A percentile compares a stretch with the other conserved stretches of the same genome.
Conservation (phyloP, 2,888 invertebrate genomes). For the Aspidiotus rigidus region DNA sequence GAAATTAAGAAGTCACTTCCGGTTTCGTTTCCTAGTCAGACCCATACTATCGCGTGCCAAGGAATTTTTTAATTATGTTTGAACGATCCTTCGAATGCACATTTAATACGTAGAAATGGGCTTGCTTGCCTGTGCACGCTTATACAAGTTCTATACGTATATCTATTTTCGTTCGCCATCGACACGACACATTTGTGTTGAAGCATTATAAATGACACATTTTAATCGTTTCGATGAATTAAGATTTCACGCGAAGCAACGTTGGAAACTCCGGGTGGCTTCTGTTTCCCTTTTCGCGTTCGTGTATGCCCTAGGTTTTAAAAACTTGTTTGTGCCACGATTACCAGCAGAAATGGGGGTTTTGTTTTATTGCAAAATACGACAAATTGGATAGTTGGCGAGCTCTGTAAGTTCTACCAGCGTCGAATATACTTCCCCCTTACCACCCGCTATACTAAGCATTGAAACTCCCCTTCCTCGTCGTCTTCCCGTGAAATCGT, state of each 20-base stretch:
- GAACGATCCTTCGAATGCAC: too few relatives aligned
- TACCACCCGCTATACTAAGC: neutral
- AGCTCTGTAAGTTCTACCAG: neutral
- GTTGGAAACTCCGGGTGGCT: neutral
- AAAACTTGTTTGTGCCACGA: conserved; percentile 1
- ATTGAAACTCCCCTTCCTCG: neutral
- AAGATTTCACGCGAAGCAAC: neutral
- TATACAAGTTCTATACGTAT: too few relatives aligned
- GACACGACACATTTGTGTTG: too few relatives aligned
- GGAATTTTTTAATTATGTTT: too few relatives aligned
- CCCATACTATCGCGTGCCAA: too few relatives aligned
- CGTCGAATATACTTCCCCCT: neutral
- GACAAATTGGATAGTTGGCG: conserved; percentile 2
- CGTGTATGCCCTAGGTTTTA: neutral
- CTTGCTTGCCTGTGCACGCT: too few relatives aligned
- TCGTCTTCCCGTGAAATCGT: neutral
- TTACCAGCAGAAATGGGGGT: neutral
- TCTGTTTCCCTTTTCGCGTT: neutral
- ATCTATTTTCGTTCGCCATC: too few relatives aligned
- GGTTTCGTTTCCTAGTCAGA: too few relatives aligned
- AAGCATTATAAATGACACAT: too few relatives aligned
- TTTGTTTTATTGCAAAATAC: conserved; percentile 1
- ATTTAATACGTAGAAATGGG: too few relatives aligned
- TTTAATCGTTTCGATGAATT: too few relatives aligned
- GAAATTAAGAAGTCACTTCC: too few relatives aligned